Evolutionary conservation across 2,797 vertebrate genomes (phyloP), one percentile per base, ranked within the genome.

Genomic region (Sebastiscus albofasciatus): DNA sequence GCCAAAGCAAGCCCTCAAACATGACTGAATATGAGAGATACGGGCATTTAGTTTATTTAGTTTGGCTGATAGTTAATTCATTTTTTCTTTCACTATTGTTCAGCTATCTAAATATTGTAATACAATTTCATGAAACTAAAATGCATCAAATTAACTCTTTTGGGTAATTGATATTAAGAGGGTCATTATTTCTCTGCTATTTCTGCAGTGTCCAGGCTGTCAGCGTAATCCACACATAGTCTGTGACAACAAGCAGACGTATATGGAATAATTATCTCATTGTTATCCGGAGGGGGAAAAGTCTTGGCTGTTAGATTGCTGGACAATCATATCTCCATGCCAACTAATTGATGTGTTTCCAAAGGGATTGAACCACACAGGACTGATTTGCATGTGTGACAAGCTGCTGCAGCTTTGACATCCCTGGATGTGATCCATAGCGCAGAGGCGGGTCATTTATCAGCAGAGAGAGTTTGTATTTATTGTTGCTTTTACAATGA

Each of bases 271-370:
- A 83, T 74, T 34, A 80, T 67, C 42, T 85, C 27, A 73, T 61
- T 85, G 83, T 81, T 54, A 66, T 72, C 22, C n/a, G 10, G 31
- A 14, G 27, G 20, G 34, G 64, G 36, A 13, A 58, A 34, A 29
- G 10, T 55, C 69, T 67, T 54, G 56, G 69, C 56, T 72, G 67
- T 88, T 76, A 80, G 67, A 75, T 76, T 73, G 76, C 59, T 62
- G 75, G 60, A 80, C 72, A 85, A 87, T 89, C 77, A 78, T 61
- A 81, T 87, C 79, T 82, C 83, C 86, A 90, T 90, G 86, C 82
- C 82, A 84, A 81, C 73, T 71, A 74, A 75, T 69, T 87, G 72
- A 82, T 86, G 80, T 81, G 59, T 85, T 76, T 80, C 54, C 60
- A 54, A 61, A 87, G 55, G 66, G 67, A 77, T 69, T 66, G 60